phyloP scores from a whole-genome alignment of 2,797 vertebrate genomes.

The Spea hammondii region DNA sequence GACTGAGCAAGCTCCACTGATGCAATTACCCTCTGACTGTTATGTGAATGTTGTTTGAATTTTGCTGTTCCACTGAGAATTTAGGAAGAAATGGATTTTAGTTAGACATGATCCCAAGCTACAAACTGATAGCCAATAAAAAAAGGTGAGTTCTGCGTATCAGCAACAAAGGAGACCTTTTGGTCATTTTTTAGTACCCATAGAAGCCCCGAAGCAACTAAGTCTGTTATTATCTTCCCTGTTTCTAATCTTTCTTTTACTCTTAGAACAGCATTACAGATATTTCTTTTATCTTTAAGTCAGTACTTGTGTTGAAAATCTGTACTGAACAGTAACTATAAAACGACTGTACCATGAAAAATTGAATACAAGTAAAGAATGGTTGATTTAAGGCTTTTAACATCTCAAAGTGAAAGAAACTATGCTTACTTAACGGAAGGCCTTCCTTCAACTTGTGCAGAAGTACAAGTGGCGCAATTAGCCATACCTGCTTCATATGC shows the following conservation, averaged over 20 bases:
- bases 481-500: no score
- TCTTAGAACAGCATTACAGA: no score
- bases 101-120: slow-evolving; percentile 21
- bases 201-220: background rate
- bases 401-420: no score
- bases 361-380: no score
- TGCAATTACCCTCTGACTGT: slow-evolving; percentile 46
- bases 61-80: slow-evolving; percentile 43
- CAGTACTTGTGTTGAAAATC: no score
- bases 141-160: slow-evolving; percentile 1
- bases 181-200: background rate
- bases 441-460: no score
- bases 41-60: slow-evolving; percentile 10
- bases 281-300: no score
- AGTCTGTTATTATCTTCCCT: background rate
- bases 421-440: no score
- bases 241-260: background rate
- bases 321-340: no score
- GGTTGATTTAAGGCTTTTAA: no score
- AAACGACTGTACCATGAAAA: no score
- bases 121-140: slow-evolving; percentile 8
- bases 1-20: slow-evolving; percentile 38
- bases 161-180: slow-evolving; percentile 4
- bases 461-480: no score
- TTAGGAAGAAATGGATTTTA: slow-evolving; percentile 21